These are phyloP conservation scores for Natator depressus DNA, from an alignment of 2,113 vertebrate genomes.

Conservation along the genomic window DNA sequence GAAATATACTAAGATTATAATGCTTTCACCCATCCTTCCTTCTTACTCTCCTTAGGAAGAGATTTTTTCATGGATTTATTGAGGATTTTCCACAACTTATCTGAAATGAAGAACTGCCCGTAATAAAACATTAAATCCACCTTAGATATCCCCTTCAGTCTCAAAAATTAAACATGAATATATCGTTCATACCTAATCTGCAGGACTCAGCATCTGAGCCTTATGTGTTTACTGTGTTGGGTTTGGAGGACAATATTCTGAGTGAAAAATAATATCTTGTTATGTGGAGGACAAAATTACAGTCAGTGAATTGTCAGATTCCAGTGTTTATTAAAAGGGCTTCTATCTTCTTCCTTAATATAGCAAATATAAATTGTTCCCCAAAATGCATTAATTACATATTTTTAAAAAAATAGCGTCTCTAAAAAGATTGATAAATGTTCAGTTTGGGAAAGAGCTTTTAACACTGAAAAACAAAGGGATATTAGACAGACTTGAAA, in stretches of 20 bases:
- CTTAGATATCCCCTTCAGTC: background rate
- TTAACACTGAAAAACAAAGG: background rate
- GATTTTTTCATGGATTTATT: background rate
- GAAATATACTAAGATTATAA: background rate
- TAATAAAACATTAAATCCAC: background rate
- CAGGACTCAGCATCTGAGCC: background rate
- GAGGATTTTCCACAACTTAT: background rate
- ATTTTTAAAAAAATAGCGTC: background rate
- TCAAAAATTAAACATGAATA: conserved; percentile 5
- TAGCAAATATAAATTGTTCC: background rate
- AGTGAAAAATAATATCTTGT: background rate
- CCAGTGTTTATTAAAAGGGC: background rate
- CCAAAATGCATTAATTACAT: background rate
- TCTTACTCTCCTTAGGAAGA: background rate
- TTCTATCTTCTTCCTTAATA: background rate
- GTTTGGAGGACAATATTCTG: background rate
- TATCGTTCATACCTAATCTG: background rate
- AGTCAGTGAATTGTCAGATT: background rate
- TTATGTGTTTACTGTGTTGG: background rate
- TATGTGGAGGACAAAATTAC: background rate
- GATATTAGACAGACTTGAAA: background rate
- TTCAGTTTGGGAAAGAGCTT: background rate
- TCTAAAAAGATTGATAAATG: background rate
- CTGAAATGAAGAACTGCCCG: background rate
- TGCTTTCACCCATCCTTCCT: background rate